A percentile compares a stretch with the other conserved stretches of the same genome.
phyloP scores from a whole-genome alignment of 53 echinoderm and acorn worm genomes.

The Temnopleurus reevesii region DNA sequence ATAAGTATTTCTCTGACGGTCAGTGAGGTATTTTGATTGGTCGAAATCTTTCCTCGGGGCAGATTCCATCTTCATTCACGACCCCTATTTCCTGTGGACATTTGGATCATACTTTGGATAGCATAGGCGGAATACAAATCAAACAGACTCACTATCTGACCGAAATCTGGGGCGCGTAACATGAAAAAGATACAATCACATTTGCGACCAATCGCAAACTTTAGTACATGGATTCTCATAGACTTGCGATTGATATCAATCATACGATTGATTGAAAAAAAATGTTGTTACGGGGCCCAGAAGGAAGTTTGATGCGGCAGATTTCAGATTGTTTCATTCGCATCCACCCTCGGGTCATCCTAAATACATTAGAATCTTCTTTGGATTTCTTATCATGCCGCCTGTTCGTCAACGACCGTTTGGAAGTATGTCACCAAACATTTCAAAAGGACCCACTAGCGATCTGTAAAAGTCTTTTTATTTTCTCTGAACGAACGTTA shows the following conservation, averaged over 20 bases:
- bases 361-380: background rate
- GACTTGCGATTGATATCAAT: no score
- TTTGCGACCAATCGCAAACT: no score
- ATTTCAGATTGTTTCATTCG: background rate
- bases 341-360: background rate
- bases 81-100: background rate
- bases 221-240: no score
- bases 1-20: no score
- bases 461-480: no score
- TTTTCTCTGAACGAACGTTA: no score
- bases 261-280: no score
- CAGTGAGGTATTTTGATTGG: no score
- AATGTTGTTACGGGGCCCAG: no score
- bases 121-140: background rate
- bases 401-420: background rate
- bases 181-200: no score
- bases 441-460: no score
- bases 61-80: background rate
- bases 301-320: slow-evolving; percentile 28
- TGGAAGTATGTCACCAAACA: no score
- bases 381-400: background rate
- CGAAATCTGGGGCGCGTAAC: background rate
- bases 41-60: background rate
- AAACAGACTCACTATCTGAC: background rate
- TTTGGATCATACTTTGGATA: background rate